phyloP scores from a whole-genome alignment of 2,113 vertebrate genomes.

The Myiopsitta monachus region DNA sequence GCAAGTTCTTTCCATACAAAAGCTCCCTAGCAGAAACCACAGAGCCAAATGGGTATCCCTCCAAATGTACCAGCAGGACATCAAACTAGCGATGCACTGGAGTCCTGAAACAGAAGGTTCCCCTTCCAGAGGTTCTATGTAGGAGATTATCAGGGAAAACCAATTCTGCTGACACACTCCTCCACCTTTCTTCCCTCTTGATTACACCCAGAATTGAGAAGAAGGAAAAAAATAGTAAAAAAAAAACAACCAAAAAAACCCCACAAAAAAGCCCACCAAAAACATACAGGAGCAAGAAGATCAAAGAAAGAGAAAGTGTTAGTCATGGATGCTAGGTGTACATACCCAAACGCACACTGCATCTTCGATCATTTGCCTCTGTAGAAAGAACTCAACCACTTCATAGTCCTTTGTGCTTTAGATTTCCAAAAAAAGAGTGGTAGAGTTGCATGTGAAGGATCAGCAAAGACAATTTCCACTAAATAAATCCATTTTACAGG shows the following conservation, averaged over 20 bases:
- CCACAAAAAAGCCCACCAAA: neutral
- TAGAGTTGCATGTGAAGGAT: neutral
- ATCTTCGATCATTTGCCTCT: neutral
- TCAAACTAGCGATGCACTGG: neutral
- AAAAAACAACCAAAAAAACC: neutral
- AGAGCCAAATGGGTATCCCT: neutral
- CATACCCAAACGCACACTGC: rapidly evolving
- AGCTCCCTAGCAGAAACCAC: neutral
- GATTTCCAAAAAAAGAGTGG: neutral
- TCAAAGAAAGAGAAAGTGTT: neutral
- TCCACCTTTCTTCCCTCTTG: neutral
- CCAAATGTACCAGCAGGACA: neutral
- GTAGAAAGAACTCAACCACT: neutral
- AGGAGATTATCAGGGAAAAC: neutral
- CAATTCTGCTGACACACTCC: neutral
- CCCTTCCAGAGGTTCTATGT: neutral
- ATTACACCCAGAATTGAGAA: neutral
- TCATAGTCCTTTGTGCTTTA: neutral
- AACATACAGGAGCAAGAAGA: neutral
- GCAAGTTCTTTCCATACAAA: neutral
- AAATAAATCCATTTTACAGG: neutral
- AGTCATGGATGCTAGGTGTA: neutral
- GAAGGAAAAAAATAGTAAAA: neutral
- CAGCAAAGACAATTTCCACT: neutral
- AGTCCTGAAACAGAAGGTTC: neutral